Evolutionary conservation across 2,888 invertebrate species (phyloP), one percentile per base, ranked within the genome.

Genomic region (Drosophila tripunctata): DNA sequence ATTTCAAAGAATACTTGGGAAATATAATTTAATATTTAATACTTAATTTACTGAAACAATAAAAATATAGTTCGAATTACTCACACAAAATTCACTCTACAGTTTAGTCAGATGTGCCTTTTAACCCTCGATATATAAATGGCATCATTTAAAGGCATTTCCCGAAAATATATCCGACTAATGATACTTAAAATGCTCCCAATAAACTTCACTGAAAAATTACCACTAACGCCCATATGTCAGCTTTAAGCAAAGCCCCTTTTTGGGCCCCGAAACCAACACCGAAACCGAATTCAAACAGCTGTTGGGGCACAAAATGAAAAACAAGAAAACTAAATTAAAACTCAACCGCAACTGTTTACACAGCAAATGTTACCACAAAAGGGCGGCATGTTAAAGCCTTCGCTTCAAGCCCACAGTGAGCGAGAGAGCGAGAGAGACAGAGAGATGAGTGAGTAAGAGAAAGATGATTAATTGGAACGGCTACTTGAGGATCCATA

Each of bases 321-420:
- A 22, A n/a, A 36, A 80, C 74, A 73, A 82, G 83, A 77, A 84
- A 87, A 84, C 78, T 79, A 86, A 81, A 81, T 81, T 81, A 74
- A 87, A 84, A 81, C 78, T 56, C 72, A 77, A 77, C 87, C 85
- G 81, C 83, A 83, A 83, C 83, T 87, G 88, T 86, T 87, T 83
- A 83, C 86, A 86, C 78, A 83, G 86, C 83, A 87, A 83, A 83
- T 87, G 88, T 87, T 87, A 65, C 86, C 83, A 69, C 83, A 70
- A 82, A 82, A 67, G 52, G 74, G 83, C 75, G 67, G 77, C 81
- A 44, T 21, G 44, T 48, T 55, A 64, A 67, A 57, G 70, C 62
- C 52, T 44, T 40, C 35, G 21, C 30, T 12, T 14, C 21, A 1
- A 22, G 10, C 27, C 10, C 0, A 8, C 8, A 27, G 27, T 0